Conservation (phyloP, 2,113 vertebrate genomes). For the Menura novaehollandiae region DNA sequence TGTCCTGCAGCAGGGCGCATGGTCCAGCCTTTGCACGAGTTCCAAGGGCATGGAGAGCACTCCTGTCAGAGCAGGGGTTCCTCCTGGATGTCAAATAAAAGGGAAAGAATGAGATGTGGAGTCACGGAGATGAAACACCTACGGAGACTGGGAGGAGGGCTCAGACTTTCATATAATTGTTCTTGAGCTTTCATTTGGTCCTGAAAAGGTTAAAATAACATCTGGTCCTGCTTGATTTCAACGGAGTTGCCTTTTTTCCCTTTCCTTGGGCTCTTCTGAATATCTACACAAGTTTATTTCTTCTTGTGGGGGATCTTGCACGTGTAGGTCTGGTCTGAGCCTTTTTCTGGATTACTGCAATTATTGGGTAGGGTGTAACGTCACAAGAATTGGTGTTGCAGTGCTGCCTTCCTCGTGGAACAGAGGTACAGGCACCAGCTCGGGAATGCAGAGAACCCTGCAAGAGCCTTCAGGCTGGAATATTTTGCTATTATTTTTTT, state of each 20-base stretch:
- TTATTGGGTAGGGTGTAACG: background rate
- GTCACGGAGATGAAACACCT: background rate
- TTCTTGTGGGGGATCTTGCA: background rate
- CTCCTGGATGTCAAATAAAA: background rate
- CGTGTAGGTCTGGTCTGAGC: background rate
- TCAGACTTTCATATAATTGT: background rate
- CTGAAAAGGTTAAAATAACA: background rate
- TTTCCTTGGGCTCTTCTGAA: background rate
- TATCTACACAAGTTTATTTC: background rate
- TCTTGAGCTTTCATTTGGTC: background rate
- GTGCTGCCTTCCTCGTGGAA: accelerated
- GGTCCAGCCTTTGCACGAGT: background rate
- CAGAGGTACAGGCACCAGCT: background rate
- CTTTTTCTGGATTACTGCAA: background rate
- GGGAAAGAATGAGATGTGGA: background rate
- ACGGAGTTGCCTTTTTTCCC: background rate
- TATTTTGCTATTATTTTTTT: background rate
- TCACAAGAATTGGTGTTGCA: background rate
- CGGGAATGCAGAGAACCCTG: background rate
- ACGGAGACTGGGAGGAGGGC: background rate
- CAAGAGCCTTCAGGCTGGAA: background rate
- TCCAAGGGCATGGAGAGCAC: background rate
- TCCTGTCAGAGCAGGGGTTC: background rate
- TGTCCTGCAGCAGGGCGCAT: background rate
- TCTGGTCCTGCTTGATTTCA: accelerated